Evolutionary conservation across 2,888 invertebrate species (phyloP), one percentile per base, ranked within the genome.

Genomic region (Spisula subtruncata): DNA sequence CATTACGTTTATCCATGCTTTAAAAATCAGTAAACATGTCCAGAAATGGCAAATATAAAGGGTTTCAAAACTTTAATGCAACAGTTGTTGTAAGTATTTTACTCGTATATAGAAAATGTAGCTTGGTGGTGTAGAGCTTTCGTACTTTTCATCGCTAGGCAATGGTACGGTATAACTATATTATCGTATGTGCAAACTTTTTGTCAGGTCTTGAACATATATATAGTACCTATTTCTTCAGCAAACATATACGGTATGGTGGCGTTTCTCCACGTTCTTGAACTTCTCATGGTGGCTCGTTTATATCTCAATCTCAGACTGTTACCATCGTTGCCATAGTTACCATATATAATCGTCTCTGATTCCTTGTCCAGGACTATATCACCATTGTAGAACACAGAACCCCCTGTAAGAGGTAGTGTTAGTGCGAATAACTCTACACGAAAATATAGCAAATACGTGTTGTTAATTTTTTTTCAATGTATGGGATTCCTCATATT

Each of bases 381-480:
- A 85, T 96, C 96, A 0, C 96, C 96, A 86, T 96, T 95, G 89
- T 94, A 96, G 85, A 96, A 96, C n/a, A 95, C 93, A 18, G 92
- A 92, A 6, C 94, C 93, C 32, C 92, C 95, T 95, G 90, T 54
- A 82, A 75, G 5, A 83, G n/a, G 56, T n/a, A 83, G 20, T 5
- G 60, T 75, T 75, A 75, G 32, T 75, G 29, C 75, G 32, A 75
- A 35, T 35, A 75, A 35, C 29, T 75, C 75, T 75, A 75, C 75
- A 75, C 25, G 35, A 75, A 75, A 75, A 75, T 66, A 66, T n/a
- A 66, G 60, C 25, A 66, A 60, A 60, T n/a, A 25, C 2, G 12
- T 66, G n/a, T n/a, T n/a, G n/a, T n/a, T n/a, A n/a, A n/a, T n/a
- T n/a, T n/a, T n/a, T n/a, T n/a, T n/a, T n/a, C n/a, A n/a, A n/a